phyloP scores from a whole-genome alignment of 2,888 invertebrate genomes.

The Acleris laterana region DNA sequence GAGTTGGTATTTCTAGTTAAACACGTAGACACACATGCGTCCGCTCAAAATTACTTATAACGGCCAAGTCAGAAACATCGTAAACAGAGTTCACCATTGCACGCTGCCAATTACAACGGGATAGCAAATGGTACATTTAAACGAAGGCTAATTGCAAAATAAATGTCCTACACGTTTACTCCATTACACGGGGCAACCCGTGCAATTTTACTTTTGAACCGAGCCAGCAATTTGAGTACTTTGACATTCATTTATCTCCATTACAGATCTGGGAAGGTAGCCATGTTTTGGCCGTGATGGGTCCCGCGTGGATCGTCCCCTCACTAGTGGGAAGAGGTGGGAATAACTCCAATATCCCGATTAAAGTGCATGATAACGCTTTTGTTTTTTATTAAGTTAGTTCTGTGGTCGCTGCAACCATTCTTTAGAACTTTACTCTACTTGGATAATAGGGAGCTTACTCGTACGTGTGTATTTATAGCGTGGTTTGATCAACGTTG shows the following conservation, averaged over 20 bases:
- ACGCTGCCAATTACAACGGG: slow-evolving; percentile 40
- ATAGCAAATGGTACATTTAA: slow-evolving; percentile 58
- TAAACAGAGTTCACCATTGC: slow-evolving; percentile 38
- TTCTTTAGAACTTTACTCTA: too few relatives aligned
- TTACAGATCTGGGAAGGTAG: slow-evolving; percentile 68
- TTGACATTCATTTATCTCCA: slow-evolving; percentile 82
- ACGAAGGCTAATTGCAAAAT: slow-evolving; percentile 70
- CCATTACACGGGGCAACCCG: slow-evolving; percentile 73
- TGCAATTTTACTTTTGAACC: slow-evolving; percentile 72
- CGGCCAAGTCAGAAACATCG: slow-evolving; percentile 28
- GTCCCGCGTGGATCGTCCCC: slow-evolving; percentile 62
- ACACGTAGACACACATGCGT: neutral
- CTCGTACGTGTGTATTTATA: too few relatives aligned
- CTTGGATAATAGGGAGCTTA: too few relatives aligned
- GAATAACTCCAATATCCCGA: slow-evolving; percentile 26
- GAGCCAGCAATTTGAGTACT: slow-evolving; percentile 68
- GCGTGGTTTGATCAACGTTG: too few relatives aligned
- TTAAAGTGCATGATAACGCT: slow-evolving; percentile 5
- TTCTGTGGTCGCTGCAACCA: neutral
- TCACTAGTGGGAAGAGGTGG: slow-evolving; percentile 43
- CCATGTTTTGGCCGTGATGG: slow-evolving; percentile 48
- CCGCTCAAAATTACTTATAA: slow-evolving; percentile 1
- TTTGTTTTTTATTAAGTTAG: neutral
- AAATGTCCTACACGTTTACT: slow-evolving; percentile 78
- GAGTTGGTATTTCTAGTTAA: neutral